Evolutionary conservation across 2,113 vertebrate genomes (phyloP), one percentile per base, ranked within the genome.

Genomic region (Epinephelus moara): DNA sequence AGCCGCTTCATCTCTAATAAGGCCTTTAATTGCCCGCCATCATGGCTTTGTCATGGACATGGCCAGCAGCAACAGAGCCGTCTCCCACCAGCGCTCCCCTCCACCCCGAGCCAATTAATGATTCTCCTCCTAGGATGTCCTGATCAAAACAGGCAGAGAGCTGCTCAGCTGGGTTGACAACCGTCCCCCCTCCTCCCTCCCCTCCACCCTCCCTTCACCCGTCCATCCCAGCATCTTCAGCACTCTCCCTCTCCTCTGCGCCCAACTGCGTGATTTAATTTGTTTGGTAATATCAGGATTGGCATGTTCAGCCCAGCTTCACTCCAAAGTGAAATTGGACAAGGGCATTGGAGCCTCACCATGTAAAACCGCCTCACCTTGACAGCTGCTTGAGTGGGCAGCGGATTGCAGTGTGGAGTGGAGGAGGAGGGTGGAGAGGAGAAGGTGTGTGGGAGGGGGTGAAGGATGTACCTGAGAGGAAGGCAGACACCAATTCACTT

Each of bases 311-410:
- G 94, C 93, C 93, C 90, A 94, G 93, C 94, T 94, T 95, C 94
- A 92, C 93, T 94, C 91, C 94, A 95, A 95, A 95, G 95, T 95
- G 94, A 95, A 95, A 96, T 96, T 95, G 95, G 93, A 95, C 94
- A 93, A 94, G 95, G 94, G 95, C 94, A 95, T 92, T 95, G 94
- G 95, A 95, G 95, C 94, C 92, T 94, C 91, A 90, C 91, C 93
- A 91, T 94, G 95, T 96, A 93, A 94, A 94, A 95, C 86, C 78
- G 90, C 86, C 92, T 95, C 91, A 95, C 94, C 94, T 95, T 94
- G 95, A 95, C 95, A 95, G 94, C 94, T 95, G 94, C 91, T 91
- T 90, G 93, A 95, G 94, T 93, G 95, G 93, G 84, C 93, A 90
- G 90, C 70, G 87, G 88, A 95, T 93, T 93, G 93, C 88, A 75